phyloP scores from a whole-genome alignment of 1,140 invertebrate species.

The Palaemon carinicauda region DNA sequence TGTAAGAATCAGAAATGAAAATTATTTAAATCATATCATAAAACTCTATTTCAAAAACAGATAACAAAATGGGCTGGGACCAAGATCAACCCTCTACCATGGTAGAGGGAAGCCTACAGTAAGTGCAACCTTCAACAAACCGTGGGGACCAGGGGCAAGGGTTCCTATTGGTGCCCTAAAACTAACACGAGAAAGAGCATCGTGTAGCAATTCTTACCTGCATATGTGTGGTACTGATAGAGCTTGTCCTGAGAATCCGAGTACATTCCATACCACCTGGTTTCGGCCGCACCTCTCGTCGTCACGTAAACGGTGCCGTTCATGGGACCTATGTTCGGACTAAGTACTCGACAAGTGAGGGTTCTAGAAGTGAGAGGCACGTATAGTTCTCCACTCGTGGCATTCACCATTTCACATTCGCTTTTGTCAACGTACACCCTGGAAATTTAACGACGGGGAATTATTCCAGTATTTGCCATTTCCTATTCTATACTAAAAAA shows the following conservation, averaged over 20 bases:
- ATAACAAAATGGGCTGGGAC: too few relatives aligned
- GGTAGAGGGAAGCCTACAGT: too few relatives aligned
- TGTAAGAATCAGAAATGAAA: too few relatives aligned
- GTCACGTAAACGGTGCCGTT: conserved; percentile 11
- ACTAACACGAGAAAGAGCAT: too few relatives aligned
- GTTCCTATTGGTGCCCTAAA: too few relatives aligned
- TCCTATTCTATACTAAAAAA: too few relatives aligned
- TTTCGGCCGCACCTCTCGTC: neutral
- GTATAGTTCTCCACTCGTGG: neutral
- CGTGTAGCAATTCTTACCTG: conserved; percentile 13
- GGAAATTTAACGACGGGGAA: neutral
- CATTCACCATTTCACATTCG: conserved; percentile 18
- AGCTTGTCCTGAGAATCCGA: conserved; percentile 21
- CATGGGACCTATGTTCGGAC: conserved; percentile 5
- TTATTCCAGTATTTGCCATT: too few relatives aligned
- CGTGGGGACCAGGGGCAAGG: too few relatives aligned
- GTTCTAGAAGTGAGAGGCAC: neutral
- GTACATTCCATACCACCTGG: neutral
- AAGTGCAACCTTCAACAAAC: too few relatives aligned
- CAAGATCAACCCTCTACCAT: too few relatives aligned
- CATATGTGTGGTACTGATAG: conserved; percentile 26
- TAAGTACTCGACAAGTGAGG: neutral
- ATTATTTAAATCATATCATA: too few relatives aligned
- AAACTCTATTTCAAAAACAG: too few relatives aligned
- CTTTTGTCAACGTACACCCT: neutral